Evolutionary conservation across 2,797 vertebrate genomes (phyloP).

Genomic region (Acipenser oxyrinchus): DNA sequence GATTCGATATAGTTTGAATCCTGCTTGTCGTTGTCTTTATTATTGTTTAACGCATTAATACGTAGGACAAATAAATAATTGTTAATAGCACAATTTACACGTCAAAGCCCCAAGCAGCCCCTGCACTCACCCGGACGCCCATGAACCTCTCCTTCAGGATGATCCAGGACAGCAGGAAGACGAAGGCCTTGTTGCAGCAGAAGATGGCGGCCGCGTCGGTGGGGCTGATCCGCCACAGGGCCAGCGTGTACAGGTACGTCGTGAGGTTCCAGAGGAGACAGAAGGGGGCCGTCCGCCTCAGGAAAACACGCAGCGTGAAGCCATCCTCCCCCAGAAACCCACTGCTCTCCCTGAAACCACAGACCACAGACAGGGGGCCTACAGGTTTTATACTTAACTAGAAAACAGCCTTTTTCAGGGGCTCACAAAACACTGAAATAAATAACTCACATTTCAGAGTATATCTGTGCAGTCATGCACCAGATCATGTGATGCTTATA

Average conservation of each 20-base stretch:
- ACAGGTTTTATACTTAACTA: neutral
- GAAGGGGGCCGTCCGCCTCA: conserved; percentile 31
- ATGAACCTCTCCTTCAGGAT: conserved; percentile 42
- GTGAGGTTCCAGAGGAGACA: conserved; percentile 34
- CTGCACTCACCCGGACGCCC: conserved; percentile 38
- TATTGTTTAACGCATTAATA: no score
- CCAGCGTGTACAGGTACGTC: conserved; percentile 34
- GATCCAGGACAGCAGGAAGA: conserved; percentile 45
- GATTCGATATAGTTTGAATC: no score
- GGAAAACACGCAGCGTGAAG: conserved; percentile 20
- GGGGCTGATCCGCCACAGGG: conserved; percentile 33
- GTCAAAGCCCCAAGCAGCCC: neutral
- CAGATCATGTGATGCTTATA: no score
- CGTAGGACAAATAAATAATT: no score
- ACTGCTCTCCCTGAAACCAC: conserved; percentile 27
- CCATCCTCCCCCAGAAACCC: conserved; percentile 28
- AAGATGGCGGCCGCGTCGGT: conserved; percentile 35
- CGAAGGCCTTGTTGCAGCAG: conserved; percentile 41
- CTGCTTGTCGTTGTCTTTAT: no score
- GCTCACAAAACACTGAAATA: no score
- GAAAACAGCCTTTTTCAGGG: no score
- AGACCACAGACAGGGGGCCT: neutral
- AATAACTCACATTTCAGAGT: no score
- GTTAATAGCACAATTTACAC: no score
- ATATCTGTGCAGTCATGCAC: no score